Conservation (phyloP, 2,797 vertebrate genomes). For the Cygnus olor region DNA sequence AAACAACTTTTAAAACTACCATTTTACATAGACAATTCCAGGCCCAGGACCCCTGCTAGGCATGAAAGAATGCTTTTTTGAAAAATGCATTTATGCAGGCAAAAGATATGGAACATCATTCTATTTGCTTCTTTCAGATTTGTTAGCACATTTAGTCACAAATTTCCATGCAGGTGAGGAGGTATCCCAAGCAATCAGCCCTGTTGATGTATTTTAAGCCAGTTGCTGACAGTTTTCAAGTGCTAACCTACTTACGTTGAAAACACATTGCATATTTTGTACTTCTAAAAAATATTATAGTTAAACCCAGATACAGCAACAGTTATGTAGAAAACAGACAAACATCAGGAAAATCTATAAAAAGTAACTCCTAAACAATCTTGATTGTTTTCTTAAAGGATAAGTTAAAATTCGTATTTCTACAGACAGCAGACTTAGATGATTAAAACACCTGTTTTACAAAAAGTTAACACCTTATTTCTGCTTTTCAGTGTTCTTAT, state of each 20-base stretch:
- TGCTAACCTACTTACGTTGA: background rate
- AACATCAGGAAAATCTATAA: background rate
- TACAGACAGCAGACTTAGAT: background rate
- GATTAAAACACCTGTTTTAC: background rate
- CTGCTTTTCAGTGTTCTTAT: background rate
- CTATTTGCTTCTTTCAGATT: background rate
- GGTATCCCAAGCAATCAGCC: background rate
- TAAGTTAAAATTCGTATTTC: slow-evolving; percentile 1
- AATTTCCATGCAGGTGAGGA: background rate
- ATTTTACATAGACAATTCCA: background rate
- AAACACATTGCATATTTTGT: background rate
- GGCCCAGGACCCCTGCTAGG: background rate
- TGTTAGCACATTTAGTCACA: background rate
- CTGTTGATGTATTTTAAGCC: background rate
- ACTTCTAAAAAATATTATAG: background rate
- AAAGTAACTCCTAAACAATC: background rate
- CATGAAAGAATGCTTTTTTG: background rate
- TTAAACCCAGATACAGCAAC: background rate
- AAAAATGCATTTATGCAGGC: background rate
- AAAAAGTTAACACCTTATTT: background rate
- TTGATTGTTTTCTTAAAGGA: background rate
- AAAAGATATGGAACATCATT: background rate
- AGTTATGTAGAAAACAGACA: background rate
- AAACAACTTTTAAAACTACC: background rate
- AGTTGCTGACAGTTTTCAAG: background rate